These are phyloP conservation scores for Teleogryllus oceanicus DNA, from an alignment of 2,888 invertebrate species.

Conservation along the genomic window DNA sequence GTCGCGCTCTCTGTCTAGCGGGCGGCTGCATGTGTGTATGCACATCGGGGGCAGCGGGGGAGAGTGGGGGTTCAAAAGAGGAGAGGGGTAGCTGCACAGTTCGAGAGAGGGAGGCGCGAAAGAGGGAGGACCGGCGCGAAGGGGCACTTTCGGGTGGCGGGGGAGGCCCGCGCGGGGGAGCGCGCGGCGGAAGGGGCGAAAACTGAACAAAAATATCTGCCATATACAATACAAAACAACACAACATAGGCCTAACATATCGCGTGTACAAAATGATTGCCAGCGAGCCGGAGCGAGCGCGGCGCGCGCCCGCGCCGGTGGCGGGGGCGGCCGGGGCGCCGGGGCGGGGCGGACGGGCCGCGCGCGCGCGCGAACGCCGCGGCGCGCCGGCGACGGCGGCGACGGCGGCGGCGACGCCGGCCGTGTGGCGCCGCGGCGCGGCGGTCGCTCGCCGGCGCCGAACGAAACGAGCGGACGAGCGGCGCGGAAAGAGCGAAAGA, in stretches of 20 bases:
- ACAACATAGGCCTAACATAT: constrained; percentile 21
- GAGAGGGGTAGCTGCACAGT: constrained; percentile 20
- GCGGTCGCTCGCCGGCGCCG: not conserved
- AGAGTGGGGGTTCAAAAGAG: constrained; percentile 11
- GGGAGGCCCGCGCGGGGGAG: constrained; percentile 24
- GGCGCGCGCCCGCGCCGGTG: not conserved
- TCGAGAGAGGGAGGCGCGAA: not conserved
- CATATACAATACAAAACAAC: constrained; percentile 28
- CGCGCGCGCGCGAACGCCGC: constrained; percentile 6
- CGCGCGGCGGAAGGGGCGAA: constrained; percentile 26
- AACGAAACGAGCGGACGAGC: not conserved
- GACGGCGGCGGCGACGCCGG: not conserved
- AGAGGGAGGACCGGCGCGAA: constrained; percentile 20
- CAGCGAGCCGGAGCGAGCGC: not conserved
- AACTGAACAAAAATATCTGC: constrained; percentile 30
- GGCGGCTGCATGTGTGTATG: constrained; percentile 22
- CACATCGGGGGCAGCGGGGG: constrained; percentile 1
- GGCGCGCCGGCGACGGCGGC: not conserved
- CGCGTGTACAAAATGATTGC: constrained; percentile 26
- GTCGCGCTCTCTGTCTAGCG: constrained; percentile 21
- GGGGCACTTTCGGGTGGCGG: constrained; percentile 25
- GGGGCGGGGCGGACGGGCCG: not conserved
- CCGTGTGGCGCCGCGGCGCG: constrained; percentile 1
- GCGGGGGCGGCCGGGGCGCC: not conserved
- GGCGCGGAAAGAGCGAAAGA: not conserved